These are phyloP conservation scores for Pocillopora meandrina DNA, from an alignment of 92 coral and sea anemone species.

Conservation along the genomic window DNA sequence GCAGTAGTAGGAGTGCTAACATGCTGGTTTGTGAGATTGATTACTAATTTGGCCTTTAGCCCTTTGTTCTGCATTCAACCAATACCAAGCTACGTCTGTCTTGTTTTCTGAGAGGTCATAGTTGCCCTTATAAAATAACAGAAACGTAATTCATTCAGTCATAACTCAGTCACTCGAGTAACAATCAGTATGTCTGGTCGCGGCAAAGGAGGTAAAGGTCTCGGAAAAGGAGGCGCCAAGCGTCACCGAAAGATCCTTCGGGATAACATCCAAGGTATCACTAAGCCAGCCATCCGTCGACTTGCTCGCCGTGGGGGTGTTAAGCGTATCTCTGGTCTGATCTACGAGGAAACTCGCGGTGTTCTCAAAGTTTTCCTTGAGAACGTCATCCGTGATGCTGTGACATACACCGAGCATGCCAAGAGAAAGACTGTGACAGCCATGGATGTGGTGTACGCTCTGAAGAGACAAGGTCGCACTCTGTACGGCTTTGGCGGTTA, in stretches of 20 bases:
- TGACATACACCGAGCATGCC: slow-evolving; percentile 97
- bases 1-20: too few species aligned
- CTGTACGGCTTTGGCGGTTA: slow-evolving; percentile 94
- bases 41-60: too few species aligned
- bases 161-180: neutral
- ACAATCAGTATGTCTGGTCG: slow-evolving; percentile 68
- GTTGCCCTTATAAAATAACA: neutral
- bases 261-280: slow-evolving; percentile 83
- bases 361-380: slow-evolving; percentile 95
- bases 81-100: too few species aligned
- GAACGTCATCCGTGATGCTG: slow-evolving; percentile 96
- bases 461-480: slow-evolving; percentile 89
- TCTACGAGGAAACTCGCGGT: slow-evolving; percentile 87
- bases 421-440: slow-evolving; percentile 94
- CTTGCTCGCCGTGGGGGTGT: slow-evolving; percentile 94
- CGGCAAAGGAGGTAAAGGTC: slow-evolving; percentile 97
- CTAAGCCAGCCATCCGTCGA: slow-evolving; percentile 93
- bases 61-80: too few species aligned
- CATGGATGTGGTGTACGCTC: slow-evolving; percentile 94
- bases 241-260: slow-evolving; percentile 81
- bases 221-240: slow-evolving; percentile 98
- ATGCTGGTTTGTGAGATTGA: too few species aligned
- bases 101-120: slow-evolving; percentile 1
- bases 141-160: neutral
- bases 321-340: slow-evolving; percentile 85